These are phyloP conservation scores for Dallia pectoralis DNA, from an alignment of 2,797 vertebrate species.

Conservation along the genomic window DNA sequence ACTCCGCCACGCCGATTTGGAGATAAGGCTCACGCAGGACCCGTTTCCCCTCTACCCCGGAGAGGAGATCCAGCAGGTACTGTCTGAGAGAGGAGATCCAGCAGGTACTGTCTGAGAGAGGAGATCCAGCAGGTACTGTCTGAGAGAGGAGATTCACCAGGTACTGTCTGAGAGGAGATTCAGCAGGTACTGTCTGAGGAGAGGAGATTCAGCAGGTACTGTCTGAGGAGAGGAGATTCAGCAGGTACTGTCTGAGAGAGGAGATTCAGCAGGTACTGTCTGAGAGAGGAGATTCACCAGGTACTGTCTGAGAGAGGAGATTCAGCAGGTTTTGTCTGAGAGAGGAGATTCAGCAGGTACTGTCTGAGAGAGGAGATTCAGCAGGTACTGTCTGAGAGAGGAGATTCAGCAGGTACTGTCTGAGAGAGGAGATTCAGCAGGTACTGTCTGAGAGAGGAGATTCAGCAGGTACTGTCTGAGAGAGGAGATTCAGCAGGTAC, in stretches of 20 bases:
- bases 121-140: not conserved
- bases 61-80: constrained; percentile 64
- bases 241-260: not conserved
- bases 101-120: not conserved
- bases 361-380: not conserved
- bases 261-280: not conserved
- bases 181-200: constrained; percentile 77
- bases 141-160: not conserved
- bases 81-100: not conserved
- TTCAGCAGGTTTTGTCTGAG: not conserved
- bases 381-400: not conserved
- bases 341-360: not conserved
- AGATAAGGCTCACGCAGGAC: constrained; percentile 86
- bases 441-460: not conserved
- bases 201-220: not conserved
- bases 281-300: not conserved
- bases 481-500: not conserved
- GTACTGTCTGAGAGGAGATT: constrained; percentile 46
- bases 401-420: not conserved
- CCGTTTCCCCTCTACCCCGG: constrained; percentile 90
- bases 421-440: not conserved
- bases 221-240: not conserved
- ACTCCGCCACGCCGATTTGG: constrained; percentile 85
- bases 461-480: not conserved
- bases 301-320: not conserved